Evolutionary conservation across 2,113 vertebrate genomes (phyloP).

Genomic region (Calypte anna): DNA sequence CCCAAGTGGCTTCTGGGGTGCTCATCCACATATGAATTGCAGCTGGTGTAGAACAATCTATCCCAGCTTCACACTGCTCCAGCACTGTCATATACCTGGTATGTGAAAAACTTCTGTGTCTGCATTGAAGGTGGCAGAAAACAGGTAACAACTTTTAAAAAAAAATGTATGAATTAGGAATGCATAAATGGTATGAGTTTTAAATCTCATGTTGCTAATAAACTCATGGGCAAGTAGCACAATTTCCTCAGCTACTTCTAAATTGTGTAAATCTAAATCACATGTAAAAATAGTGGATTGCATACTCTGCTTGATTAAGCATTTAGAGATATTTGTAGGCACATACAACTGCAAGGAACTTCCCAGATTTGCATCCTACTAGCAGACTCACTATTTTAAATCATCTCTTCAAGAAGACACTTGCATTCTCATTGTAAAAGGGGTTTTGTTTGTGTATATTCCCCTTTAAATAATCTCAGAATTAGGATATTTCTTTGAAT

Average conservation of each 20-base stretch:
- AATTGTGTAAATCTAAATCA: not conserved
- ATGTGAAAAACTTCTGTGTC: not conserved
- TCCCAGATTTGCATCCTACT: not conserved
- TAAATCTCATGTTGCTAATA: not conserved
- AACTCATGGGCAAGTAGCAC: not conserved
- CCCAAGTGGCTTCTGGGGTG: not conserved
- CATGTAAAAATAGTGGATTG: not conserved
- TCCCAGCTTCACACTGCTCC: not conserved
- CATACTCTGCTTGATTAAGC: not conserved
- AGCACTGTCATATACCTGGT: not conserved
- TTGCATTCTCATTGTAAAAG: not conserved
- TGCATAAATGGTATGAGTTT: not conserved
- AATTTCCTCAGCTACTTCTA: not conserved
- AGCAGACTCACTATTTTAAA: not conserved
- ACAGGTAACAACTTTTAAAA: not conserved
- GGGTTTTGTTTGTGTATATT: not conserved
- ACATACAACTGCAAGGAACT: not conserved
- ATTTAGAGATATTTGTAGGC: not conserved
- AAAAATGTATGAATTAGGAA: not conserved
- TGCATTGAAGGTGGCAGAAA: not conserved
- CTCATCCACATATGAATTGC: not conserved
- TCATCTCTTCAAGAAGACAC: not conserved
- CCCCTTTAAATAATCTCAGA: not conserved
- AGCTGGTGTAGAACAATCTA: not conserved
- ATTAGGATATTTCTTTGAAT: not conserved